phyloP scores from a whole-genome alignment of 2,888 invertebrate species.

The Chrysolina americana region DNA sequence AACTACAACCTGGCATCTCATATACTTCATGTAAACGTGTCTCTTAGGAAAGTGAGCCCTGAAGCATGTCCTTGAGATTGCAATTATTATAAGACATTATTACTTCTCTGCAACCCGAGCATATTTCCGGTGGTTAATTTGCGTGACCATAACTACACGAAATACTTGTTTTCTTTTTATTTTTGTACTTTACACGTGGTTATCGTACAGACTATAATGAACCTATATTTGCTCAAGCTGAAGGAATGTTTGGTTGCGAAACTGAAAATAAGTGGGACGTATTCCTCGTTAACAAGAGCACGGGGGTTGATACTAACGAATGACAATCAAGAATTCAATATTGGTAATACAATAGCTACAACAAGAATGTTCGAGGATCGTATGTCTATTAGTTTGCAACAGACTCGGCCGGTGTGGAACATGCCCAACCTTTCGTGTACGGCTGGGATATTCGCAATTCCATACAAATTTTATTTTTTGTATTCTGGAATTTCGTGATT shows the following conservation, averaged over 20 bases:
- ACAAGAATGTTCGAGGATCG: slow-evolving; percentile 17
- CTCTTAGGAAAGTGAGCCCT: not conserved
- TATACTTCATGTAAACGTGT: not conserved
- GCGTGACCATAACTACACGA: slow-evolving; percentile 31
- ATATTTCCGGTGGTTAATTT: slow-evolving; percentile 26
- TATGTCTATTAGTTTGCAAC: slow-evolving; percentile 8
- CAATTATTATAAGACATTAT: slow-evolving; percentile 12
- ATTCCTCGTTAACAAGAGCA: slow-evolving; percentile 17
- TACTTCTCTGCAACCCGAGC: slow-evolving; percentile 9
- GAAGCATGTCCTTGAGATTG: not conserved
- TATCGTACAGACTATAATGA: not conserved
- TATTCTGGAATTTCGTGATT: no score
- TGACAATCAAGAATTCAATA: slow-evolving; percentile 22
- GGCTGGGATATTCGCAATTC: no score
- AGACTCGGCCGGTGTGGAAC: not conserved
- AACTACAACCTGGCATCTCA: no score
- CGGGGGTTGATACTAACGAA: slow-evolving; percentile 26
- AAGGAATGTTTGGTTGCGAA: slow-evolving; percentile 34
- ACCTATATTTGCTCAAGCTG: slow-evolving; percentile 1
- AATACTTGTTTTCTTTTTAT: slow-evolving; percentile 4
- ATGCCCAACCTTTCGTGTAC: not conserved
- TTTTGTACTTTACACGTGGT: not conserved
- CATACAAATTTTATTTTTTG: no score
- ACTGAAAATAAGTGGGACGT: slow-evolving; percentile 34
- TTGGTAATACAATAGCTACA: slow-evolving; percentile 25